Evolutionary conservation across 2,888 invertebrate species (phyloP).

Genomic region (Meta bourneti): DNA sequence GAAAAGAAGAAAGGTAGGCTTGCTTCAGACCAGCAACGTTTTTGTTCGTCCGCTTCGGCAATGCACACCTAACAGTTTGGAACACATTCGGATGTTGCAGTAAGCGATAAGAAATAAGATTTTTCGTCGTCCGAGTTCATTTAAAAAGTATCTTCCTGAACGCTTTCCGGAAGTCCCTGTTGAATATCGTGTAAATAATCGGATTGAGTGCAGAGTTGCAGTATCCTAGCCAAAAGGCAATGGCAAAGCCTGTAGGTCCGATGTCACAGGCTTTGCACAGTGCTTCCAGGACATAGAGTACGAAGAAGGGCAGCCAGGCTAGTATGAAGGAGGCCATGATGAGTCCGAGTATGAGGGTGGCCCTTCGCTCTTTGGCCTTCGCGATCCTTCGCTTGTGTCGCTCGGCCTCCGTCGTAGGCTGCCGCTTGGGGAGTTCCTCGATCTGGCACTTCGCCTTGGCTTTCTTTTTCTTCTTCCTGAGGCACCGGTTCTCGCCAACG

Average conservation of each 20-base stretch:
- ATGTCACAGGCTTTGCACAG: conserved; percentile 84
- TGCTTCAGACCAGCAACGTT: too few relatives aligned
- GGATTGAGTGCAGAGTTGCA: conserved; percentile 87
- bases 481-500: conserved; percentile 27
- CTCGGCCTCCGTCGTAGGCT: conserved; percentile 88
- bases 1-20: not conserved
- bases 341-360: conserved; percentile 96
- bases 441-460: conserved; percentile 81
- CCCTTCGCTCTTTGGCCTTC: conserved; percentile 96
- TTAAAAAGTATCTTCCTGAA: conserved; percentile 96
- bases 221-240: conserved; percentile 82
- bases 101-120: not conserved
- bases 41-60: too few relatives aligned
- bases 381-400: conserved; percentile 95
- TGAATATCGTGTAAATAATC: conserved; percentile 95
- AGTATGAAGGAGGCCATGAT: conserved; percentile 99
- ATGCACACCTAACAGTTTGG: not conserved
- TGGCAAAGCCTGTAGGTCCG: conserved; percentile 79
- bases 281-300: conserved; percentile 92
- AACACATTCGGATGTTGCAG: conserved; percentile 9
- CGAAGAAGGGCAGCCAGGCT: conserved; percentile 99
- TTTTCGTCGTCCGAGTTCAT: conserved; percentile 12
- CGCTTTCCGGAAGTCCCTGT: conserved; percentile 97
- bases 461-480: conserved; percentile 57
- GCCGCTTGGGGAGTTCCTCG: conserved; percentile 82